phyloP scores from a whole-genome alignment of 2,797 vertebrate species.

The Bryconaethiops microstoma region DNA sequence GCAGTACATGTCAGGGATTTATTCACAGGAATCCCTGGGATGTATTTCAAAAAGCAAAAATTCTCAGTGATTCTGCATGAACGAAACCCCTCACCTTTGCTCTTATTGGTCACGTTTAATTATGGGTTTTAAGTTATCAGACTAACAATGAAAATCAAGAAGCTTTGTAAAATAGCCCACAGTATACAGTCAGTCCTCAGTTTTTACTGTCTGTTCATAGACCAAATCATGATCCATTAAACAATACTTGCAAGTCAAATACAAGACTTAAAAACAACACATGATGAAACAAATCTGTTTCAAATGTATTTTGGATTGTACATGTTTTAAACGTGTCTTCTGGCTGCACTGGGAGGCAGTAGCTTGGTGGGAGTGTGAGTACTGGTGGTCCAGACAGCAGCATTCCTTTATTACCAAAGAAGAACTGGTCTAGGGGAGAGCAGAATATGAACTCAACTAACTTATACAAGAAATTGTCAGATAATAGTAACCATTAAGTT shows the following conservation, averaged over 20 bases:
- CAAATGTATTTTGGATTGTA: not conserved
- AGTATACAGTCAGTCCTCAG: not conserved
- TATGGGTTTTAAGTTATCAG: no score
- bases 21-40: not conserved
- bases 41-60: not conserved
- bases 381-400: slow-evolving; percentile 2
- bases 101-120: no score
- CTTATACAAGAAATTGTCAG: no score
- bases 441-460: not conserved
- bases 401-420: not conserved
- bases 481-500: no score
- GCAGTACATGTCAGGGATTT: not conserved
- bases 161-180: not conserved
- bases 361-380: slow-evolving; percentile 18
- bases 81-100: no score
- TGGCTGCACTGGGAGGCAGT: not conserved
- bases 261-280: not conserved
- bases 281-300: not conserved
- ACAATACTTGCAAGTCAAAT: not conserved
- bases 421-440: not conserved
- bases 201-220: not conserved
- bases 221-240: not conserved
- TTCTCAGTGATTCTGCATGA: not conserved
- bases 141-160: no score
- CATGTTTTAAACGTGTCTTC: slow-evolving; percentile 14